These are phyloP conservation scores for Bellardia bayeri DNA, from an alignment of 2,888 invertebrate genomes.

Conservation along the genomic window DNA sequence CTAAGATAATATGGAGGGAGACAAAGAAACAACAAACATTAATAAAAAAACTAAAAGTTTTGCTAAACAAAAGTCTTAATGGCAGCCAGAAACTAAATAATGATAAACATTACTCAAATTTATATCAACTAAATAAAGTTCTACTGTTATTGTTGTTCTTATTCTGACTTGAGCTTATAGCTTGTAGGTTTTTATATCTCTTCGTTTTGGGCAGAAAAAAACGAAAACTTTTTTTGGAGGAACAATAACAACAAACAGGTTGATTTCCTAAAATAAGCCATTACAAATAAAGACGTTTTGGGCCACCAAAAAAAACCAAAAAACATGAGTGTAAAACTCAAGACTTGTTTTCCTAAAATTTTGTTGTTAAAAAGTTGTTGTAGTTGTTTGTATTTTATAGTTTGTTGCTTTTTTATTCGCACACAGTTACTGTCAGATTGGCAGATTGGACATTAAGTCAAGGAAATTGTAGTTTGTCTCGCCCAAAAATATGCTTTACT, in stretches of 20 bases:
- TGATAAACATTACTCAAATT: not conserved
- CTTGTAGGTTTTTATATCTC: not conserved
- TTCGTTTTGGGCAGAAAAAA: not conserved
- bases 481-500: not conserved
- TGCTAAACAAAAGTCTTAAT: not conserved
- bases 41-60: not conserved
- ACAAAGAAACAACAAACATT: not conserved
- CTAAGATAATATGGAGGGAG: not conserved
- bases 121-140: not conserved
- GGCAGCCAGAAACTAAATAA: not conserved
- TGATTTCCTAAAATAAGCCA: slow-evolving; percentile 7
- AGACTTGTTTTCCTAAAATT: not conserved
- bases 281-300: slow-evolving; percentile 9
- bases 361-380: not conserved
- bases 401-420: not conserved
- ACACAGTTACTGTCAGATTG: not conserved
- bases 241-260: slow-evolving; percentile 18
- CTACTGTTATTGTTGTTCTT: not conserved
- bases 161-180: not conserved
- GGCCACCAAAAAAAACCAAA: not conserved
- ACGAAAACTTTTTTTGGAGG: not conserved
- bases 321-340: not conserved
- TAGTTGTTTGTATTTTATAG: not conserved
- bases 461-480: not conserved
- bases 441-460: not conserved